A percentile compares a stretch with the other conserved stretches of the same genome.
Conservation (phyloP, 2,113 vertebrate species). For the Gadus chalcogrammus region DNA sequence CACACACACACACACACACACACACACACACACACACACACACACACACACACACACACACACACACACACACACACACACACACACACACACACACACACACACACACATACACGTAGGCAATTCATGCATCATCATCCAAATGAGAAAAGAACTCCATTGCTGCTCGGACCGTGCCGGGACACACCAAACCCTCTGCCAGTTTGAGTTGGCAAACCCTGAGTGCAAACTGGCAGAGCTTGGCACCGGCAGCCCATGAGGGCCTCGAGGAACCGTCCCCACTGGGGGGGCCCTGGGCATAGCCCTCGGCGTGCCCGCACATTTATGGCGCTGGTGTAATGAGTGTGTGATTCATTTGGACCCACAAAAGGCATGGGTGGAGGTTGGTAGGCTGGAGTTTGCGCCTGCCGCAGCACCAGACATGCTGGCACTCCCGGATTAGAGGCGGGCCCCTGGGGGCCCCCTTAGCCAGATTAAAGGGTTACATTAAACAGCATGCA, state of each 20-base stretch:
- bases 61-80: too few species aligned
- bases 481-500: slow-evolving; percentile 78
- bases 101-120: slow-evolving; percentile 10
- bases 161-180: slow-evolving; percentile 35
- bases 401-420: slow-evolving; percentile 47
- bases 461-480: slow-evolving; percentile 77
- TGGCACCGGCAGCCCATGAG: slow-evolving; percentile 31
- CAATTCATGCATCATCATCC: slow-evolving; percentile 35
- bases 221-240: slow-evolving; percentile 30
- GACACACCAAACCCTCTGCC: slow-evolving; percentile 34
- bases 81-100: too few species aligned
- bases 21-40: not conserved
- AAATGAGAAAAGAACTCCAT: slow-evolving; percentile 11
- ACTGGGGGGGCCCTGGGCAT: slow-evolving; percentile 44
- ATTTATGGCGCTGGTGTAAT: slow-evolving; percentile 68
- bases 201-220: slow-evolving; percentile 28
- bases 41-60: too few species aligned
- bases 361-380: slow-evolving; percentile 58
- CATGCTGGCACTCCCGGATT: slow-evolving; percentile 68
- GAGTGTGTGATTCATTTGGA: slow-evolving; percentile 76
- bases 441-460: slow-evolving; percentile 46
- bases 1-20: too few species aligned
- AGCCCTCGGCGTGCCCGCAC: slow-evolving; percentile 62
- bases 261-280: slow-evolving; percentile 29
- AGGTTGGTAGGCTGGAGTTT: slow-evolving; percentile 34